Evolutionary conservation across 2,797 vertebrate genomes (phyloP).

Genomic region (Coreius guichenoti): DNA sequence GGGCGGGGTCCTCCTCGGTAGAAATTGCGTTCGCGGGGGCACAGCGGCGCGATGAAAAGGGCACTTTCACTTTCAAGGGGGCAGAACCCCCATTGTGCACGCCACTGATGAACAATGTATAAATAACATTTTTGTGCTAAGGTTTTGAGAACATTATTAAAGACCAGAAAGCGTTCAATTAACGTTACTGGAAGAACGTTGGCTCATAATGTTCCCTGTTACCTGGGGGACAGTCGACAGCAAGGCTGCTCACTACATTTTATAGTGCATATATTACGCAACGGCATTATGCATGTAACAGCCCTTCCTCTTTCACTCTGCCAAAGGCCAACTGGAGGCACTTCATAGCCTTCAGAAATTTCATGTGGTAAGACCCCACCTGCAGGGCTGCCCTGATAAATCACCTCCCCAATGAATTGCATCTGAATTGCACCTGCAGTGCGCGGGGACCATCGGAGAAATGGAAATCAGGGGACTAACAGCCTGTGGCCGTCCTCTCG

Average conservation of each 20-base stretch:
- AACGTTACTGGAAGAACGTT: neutral
- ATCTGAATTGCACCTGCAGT: conserved; percentile 45
- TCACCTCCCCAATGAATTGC: conserved; percentile 36
- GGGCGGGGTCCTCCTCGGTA: too few species aligned
- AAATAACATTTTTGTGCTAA: neutral
- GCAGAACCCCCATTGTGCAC: too few species aligned
- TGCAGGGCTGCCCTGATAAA: conserved; percentile 39
- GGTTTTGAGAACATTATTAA: neutral
- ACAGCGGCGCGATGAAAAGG: too few species aligned
- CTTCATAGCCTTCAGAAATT: conserved; percentile 7
- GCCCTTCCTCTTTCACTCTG: neutral
- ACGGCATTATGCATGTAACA: neutral
- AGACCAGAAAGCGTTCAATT: neutral
- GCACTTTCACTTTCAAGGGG: too few species aligned
- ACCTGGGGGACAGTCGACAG: neutral
- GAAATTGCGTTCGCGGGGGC: too few species aligned
- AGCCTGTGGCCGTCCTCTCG: conserved; percentile 39
- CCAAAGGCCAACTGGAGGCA: neutral
- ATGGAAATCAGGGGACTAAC: conserved; percentile 44
- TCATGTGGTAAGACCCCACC: neutral
- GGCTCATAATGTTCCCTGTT: neutral
- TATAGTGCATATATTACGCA: conserved; percentile 2
- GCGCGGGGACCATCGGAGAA: conserved; percentile 19
- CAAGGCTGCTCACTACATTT: neutral
- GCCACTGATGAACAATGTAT: neutral